A percentile compares a stretch with the other conserved stretches of the same genome.
Evolutionary conservation across 2,113 vertebrate species (phyloP).

Genomic region (Gasterosteus nipponicus): DNA sequence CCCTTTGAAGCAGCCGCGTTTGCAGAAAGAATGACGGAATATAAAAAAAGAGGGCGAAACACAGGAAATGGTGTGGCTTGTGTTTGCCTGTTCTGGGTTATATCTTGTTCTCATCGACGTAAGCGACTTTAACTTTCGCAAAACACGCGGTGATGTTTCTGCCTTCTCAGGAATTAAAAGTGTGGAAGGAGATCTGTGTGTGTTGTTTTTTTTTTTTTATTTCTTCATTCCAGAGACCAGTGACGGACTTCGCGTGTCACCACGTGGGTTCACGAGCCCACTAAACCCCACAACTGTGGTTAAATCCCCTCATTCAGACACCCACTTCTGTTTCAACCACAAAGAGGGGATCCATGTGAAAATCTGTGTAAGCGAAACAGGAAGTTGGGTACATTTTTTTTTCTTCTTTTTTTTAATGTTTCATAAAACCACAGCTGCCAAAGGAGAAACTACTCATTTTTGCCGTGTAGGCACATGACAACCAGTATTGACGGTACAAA

Average conservation of each 20-base stretch:
- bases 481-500: background rate
- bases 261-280: background rate
- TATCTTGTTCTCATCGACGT: background rate
- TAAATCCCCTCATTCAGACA: slow-evolving; percentile 39
- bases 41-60: background rate
- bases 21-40: slow-evolving; percentile 30
- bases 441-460: slow-evolving; percentile 30
- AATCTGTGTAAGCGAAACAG: background rate
- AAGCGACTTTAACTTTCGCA: background rate
- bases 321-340: slow-evolving; percentile 53
- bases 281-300: slow-evolving; percentile 41
- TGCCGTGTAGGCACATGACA: slow-evolving; percentile 12
- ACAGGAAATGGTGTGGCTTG: slow-evolving; percentile 63
- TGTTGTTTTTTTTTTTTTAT: too few relatives aligned
- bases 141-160: background rate
- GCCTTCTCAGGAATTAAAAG: slow-evolving; percentile 20
- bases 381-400: background rate
- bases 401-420: background rate
- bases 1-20: slow-evolving; percentile 47
- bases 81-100: slow-evolving; percentile 2
- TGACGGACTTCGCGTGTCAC: background rate
- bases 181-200: background rate
- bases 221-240: background rate
- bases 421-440: slow-evolving; percentile 10
- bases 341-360: slow-evolving; percentile 26